Conservation (phyloP, 1,140 invertebrate genomes). For the Microplitis demolitor region DNA sequence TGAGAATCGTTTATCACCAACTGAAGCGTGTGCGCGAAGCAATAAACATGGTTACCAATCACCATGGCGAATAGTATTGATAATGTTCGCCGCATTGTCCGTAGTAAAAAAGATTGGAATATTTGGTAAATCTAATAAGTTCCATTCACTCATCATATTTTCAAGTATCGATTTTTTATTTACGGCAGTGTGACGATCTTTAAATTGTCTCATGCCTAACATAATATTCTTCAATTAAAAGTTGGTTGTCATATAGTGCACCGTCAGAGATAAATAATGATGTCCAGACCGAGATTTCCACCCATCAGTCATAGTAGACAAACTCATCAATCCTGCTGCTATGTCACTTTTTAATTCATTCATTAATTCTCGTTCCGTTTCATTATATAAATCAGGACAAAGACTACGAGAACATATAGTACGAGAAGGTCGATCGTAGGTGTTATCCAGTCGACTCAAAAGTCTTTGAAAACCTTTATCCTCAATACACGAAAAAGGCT, state of each 20-base stretch:
- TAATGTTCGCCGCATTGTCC: constrained; percentile 12
- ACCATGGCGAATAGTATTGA: background rate
- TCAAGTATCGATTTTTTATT: background rate
- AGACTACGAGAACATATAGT: constrained; percentile 6
- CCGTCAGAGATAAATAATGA: background rate
- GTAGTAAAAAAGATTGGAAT: background rate
- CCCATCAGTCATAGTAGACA: constrained; percentile 1
- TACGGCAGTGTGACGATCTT: background rate
- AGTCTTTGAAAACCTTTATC: constrained; percentile 1
- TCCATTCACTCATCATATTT: background rate
- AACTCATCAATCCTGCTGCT: background rate
- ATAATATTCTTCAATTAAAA: constrained; percentile 9
- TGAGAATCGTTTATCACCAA: too few relatives aligned
- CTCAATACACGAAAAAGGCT: constrained; percentile 6
- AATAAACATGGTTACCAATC: constrained; percentile 7
- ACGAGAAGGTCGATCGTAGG: background rate
- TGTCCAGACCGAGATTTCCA: constrained; percentile 3
- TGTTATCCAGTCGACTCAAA: constrained; percentile 5
- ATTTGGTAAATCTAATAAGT: background rate
- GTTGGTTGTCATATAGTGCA: constrained; percentile 2
- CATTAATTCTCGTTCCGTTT: constrained; percentile 9
- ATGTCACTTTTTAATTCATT: background rate
- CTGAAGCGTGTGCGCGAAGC: background rate
- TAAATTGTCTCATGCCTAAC: background rate
- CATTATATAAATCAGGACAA: background rate